Evolutionary conservation across 2,113 vertebrate species (phyloP).

Genomic region (Oncorhynchus gorbuscha): DNA sequence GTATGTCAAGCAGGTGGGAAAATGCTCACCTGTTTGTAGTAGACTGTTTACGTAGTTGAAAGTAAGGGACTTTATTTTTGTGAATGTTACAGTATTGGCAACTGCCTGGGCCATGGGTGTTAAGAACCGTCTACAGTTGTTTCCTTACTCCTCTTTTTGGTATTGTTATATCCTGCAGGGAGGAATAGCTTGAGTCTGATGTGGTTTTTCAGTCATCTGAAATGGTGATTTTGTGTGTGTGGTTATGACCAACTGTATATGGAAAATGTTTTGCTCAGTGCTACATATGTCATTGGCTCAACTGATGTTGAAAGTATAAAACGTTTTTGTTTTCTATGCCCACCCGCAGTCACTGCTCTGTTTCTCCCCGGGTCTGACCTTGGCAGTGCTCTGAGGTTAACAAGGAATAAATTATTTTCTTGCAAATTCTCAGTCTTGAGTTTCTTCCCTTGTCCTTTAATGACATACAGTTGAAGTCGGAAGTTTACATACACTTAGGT

Average conservation of each 20-base stretch:
- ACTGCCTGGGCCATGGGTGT: conserved; percentile 31
- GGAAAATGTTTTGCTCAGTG: conserved; percentile 29
- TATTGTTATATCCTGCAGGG: conserved; percentile 50
- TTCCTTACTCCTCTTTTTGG: conserved; percentile 42
- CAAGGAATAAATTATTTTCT: conserved; percentile 95
- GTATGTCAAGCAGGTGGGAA: conserved; percentile 42
- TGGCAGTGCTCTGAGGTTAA: conserved; percentile 92
- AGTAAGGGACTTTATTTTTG: conserved; percentile 49
- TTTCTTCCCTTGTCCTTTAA: conserved; percentile 11
- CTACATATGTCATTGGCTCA: conserved; percentile 9
- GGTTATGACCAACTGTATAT: conserved; percentile 59
- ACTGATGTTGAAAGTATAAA: conserved; percentile 72
- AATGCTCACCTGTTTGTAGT: conserved; percentile 62
- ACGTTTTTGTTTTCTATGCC: conserved; percentile 76
- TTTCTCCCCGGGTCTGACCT: conserved; percentile 80
- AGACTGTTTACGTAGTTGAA: conserved; percentile 59
- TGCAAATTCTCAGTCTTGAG: conserved; percentile 68
- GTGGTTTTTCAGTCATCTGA: conserved; percentile 77
- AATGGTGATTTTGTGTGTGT: conserved; percentile 72
- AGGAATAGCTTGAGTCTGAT: conserved; percentile 72
- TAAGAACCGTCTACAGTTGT: conserved; percentile 27
- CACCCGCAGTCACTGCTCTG: conserved; percentile 70
- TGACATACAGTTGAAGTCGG: not conserved
- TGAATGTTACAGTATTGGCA: conserved; percentile 67
- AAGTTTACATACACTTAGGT: too few relatives aligned